phyloP scores from a whole-genome alignment of 2,888 invertebrate genomes.

The Cistogaster globosa region DNA sequence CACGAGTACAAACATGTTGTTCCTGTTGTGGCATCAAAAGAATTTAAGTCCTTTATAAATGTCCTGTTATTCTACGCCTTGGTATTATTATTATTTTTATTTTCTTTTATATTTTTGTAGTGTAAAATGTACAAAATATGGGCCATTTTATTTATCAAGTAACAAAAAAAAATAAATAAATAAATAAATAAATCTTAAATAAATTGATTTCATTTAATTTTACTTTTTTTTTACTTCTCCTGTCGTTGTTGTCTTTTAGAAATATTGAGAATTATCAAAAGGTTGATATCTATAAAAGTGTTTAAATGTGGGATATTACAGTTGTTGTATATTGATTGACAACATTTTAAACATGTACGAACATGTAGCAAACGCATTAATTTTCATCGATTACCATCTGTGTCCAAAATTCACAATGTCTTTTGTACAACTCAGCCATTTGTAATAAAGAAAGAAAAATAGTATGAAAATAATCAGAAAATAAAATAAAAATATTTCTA shows the following conservation, averaged over 20 bases:
- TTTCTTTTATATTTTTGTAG: constrained; percentile 31
- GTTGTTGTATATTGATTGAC: constrained; percentile 64
- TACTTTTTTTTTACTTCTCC: background rate
- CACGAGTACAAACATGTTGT: background rate
- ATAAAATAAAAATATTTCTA: background rate
- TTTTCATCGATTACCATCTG: constrained; percentile 75
- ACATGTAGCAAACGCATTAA: constrained; percentile 82
- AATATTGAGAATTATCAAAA: constrained; percentile 19
- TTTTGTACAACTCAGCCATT: background rate
- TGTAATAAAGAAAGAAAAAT: constrained; percentile 8
- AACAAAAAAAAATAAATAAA: constrained; percentile 12
- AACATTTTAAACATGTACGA: constrained; percentile 67
- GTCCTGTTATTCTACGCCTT: constrained; percentile 17
- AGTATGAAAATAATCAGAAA: background rate
- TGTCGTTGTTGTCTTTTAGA: background rate
- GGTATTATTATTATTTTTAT: background rate
- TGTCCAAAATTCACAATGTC: constrained; percentile 45
- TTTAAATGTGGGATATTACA: background rate
- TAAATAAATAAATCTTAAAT: constrained; percentile 48
- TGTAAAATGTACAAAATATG: constrained; percentile 47
- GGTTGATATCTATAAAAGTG: background rate
- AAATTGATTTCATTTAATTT: constrained; percentile 47
- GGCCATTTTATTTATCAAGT: constrained; percentile 27
- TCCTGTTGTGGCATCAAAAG: background rate
- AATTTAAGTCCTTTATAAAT: constrained; percentile 58